These are phyloP conservation scores for Conistra vaccinii DNA, from an alignment of 2,888 invertebrate genomes.

Conservation along the genomic window DNA sequence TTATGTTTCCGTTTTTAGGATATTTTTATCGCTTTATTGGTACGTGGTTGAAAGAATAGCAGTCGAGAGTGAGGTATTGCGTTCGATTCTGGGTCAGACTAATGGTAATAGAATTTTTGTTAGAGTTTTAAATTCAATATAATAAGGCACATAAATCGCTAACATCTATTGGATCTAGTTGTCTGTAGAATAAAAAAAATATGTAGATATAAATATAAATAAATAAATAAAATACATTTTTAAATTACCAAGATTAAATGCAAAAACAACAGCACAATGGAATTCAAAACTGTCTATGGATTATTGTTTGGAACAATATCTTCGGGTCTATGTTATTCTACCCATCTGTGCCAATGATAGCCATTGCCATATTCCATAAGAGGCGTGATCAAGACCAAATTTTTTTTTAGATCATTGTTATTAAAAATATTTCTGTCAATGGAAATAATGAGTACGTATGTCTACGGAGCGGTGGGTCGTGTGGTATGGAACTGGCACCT, in stretches of 20 bases:
- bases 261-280: background rate
- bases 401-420: no score
- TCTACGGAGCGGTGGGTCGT: no score
- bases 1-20: constrained; percentile 19
- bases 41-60: background rate
- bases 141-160: background rate
- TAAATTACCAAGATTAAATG: background rate
- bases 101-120: background rate
- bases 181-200: no score
- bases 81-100: background rate
- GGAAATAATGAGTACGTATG: background rate
- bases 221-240: no score
- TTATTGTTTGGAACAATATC: background rate
- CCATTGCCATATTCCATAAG: background rate
- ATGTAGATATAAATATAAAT: no score
- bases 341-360: background rate
- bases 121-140: background rate
- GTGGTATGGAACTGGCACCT: background rate
- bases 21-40: background rate
- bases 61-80: background rate
- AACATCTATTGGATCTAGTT: no score
- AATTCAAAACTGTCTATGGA: background rate
- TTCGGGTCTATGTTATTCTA: background rate
- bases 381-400: background rate
- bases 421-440: background rate